Percentiles rank a stretch among this genome's conserved stretches.
Evolutionary conservation across 2,888 invertebrate species (phyloP).

Genomic region (Osmoderma eremita): DNA sequence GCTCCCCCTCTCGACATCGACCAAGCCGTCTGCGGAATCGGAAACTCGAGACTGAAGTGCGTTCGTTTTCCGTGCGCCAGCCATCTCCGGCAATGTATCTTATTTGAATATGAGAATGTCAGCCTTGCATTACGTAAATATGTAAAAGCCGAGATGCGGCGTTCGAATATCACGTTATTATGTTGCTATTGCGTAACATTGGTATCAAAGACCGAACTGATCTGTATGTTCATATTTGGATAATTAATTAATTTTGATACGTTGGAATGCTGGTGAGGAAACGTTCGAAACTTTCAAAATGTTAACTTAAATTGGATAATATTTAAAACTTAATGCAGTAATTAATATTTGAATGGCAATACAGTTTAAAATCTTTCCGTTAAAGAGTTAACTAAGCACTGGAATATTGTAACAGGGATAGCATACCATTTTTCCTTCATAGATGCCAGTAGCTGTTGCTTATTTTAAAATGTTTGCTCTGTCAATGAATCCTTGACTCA

Average conservation of each 20-base stretch:
- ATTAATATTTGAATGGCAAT: too few species aligned
- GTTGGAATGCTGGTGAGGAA: too few species aligned
- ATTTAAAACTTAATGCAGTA: too few species aligned
- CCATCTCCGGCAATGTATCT: constrained; percentile 10
- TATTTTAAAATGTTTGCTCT: too few species aligned
- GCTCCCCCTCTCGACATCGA: not conserved
- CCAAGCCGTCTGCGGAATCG: not conserved
- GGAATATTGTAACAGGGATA: too few species aligned
- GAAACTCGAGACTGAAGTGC: constrained; percentile 21
- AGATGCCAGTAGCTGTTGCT: too few species aligned
- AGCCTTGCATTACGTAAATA: constrained; percentile 5
- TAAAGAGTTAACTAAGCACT: too few species aligned
- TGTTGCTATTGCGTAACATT: not conserved
- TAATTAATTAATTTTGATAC: not conserved
- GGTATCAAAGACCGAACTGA: not conserved
- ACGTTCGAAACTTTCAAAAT: too few species aligned
- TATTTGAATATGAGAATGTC: constrained; percentile 27
- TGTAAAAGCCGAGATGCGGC: not conserved
- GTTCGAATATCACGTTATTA: not conserved
- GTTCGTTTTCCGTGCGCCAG: not conserved
- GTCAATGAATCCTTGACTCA: too few species aligned
- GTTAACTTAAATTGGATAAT: too few species aligned
- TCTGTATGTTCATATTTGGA: not conserved
- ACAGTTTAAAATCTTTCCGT: too few species aligned
- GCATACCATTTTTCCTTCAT: too few species aligned